Conservation (phyloP, 2,797 vertebrate genomes). For the Eremophila alpestris region DNA sequence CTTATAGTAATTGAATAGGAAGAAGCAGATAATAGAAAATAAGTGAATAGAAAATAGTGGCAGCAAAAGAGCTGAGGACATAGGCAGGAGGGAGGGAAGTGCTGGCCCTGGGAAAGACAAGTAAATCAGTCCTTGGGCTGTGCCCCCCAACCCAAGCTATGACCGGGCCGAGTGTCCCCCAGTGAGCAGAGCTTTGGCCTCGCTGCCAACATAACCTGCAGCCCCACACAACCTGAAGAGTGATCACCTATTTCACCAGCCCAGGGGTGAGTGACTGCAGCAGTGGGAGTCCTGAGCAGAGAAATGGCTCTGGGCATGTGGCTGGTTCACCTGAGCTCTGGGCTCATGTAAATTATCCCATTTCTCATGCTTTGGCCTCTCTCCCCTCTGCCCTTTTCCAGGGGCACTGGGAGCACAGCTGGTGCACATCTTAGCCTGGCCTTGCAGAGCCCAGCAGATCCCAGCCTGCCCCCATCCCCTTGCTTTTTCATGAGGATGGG, state of each 20-base stretch:
- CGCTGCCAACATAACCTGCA: rapidly evolving
- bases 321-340: neutral
- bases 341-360: neutral
- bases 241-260: neutral
- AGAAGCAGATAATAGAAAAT: slow-evolving; percentile 4
- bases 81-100: neutral
- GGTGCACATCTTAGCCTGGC: neutral
- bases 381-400: neutral
- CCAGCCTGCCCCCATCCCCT: neutral
- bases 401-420: rapidly evolving
- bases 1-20: slow-evolving; percentile 40
- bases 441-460: neutral
- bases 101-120: neutral
- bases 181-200: neutral
- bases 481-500: neutral
- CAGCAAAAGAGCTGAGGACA: neutral
- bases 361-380: neutral
- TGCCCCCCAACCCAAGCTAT: neutral
- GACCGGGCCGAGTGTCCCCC: rapidly evolving
- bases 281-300: neutral
- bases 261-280: neutral
- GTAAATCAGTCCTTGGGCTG: neutral
- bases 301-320: neutral
- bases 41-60: neutral
- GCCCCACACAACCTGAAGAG: too few relatives aligned